Conservation (phyloP, 2,888 invertebrate species). For the Proisotoma minuta region DNA sequence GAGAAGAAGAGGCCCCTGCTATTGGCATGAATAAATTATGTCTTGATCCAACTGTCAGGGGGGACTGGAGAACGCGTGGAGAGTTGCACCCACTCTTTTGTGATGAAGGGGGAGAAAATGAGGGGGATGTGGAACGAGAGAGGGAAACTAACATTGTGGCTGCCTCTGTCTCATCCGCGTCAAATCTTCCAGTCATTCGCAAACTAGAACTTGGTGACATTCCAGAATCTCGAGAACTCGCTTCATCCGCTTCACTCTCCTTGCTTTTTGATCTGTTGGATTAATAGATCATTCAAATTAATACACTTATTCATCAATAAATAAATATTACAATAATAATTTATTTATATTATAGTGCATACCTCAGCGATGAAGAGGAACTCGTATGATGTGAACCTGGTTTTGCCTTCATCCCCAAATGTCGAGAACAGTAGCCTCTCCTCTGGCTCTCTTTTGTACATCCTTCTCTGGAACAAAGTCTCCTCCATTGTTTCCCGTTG, state of each 20-base stretch:
- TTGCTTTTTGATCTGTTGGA: constrained; percentile 44
- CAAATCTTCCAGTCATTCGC: constrained; percentile 65
- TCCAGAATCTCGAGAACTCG: constrained; percentile 46
- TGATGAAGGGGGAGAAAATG: constrained; percentile 69
- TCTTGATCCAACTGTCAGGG: constrained; percentile 65
- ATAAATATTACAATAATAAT: not conserved
- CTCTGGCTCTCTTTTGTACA: constrained; percentile 97
- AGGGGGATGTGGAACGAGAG: constrained; percentile 84
- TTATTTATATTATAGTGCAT: not conserved
- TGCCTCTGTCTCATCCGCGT: constrained; percentile 92
- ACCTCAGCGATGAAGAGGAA: constrained; percentile 27
- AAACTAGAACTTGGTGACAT: constrained; percentile 44
- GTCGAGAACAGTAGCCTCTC: constrained; percentile 92
- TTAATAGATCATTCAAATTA: too few relatives aligned
- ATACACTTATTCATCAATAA: not conserved
- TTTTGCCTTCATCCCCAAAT: constrained; percentile 75
- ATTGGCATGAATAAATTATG: constrained; percentile 92
- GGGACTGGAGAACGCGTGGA: constrained; percentile 65
- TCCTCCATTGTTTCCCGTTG: constrained; percentile 98
- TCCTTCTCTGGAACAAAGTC: constrained; percentile 90
- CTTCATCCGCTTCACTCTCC: constrained; percentile 47
- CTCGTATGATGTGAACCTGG: constrained; percentile 49
- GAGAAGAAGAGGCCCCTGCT: constrained; percentile 53
- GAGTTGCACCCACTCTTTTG: constrained; percentile 60
- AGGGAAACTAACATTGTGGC: constrained; percentile 83